phyloP scores from a whole-genome alignment of 2,888 invertebrate genomes.

The Herminia tarsipennalis region DNA sequence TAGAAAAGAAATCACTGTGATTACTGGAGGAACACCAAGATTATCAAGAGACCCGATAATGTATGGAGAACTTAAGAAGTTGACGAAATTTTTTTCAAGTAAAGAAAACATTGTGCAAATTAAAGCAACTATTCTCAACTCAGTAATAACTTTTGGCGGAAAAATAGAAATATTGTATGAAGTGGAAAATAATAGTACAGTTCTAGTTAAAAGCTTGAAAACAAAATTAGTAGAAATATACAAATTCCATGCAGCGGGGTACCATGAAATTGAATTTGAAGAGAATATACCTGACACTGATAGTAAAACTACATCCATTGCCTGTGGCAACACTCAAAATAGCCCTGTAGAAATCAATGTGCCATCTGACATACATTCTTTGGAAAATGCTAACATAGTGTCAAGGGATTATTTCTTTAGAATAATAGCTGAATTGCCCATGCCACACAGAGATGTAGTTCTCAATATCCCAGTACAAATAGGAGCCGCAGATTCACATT shows the following conservation, averaged over 20 bases:
- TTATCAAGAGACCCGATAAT: constrained; percentile 42
- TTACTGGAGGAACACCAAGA: constrained; percentile 42
- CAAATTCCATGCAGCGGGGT: constrained; percentile 31
- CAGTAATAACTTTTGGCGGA: constrained; percentile 42
- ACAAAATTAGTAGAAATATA: constrained; percentile 43
- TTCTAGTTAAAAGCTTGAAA: constrained; percentile 43
- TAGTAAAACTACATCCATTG: constrained; percentile 37
- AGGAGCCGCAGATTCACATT: constrained; percentile 21
- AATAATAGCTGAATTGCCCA: constrained; percentile 41
- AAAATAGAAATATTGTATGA: constrained; percentile 46
- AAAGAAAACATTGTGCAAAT: constrained; percentile 45
- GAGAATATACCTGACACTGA: constrained; percentile 35
- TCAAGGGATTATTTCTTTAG: constrained; percentile 43
- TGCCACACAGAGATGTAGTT: constrained; percentile 46
- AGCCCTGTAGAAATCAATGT: constrained; percentile 27
- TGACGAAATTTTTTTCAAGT: constrained; percentile 43
- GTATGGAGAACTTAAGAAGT: constrained; percentile 44
- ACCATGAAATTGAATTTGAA: constrained; percentile 15
- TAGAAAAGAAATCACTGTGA: constrained; percentile 48
- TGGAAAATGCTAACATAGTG: constrained; percentile 47
- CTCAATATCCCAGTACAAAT: constrained; percentile 49
- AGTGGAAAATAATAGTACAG: constrained; percentile 44
- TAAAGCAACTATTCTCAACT: constrained; percentile 44
- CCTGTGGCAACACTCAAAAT: constrained; percentile 31
- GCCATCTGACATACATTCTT: constrained; percentile 23